These are phyloP conservation scores for Tinea trinotella DNA, from an alignment of 2,888 invertebrate species.

Conservation along the genomic window DNA sequence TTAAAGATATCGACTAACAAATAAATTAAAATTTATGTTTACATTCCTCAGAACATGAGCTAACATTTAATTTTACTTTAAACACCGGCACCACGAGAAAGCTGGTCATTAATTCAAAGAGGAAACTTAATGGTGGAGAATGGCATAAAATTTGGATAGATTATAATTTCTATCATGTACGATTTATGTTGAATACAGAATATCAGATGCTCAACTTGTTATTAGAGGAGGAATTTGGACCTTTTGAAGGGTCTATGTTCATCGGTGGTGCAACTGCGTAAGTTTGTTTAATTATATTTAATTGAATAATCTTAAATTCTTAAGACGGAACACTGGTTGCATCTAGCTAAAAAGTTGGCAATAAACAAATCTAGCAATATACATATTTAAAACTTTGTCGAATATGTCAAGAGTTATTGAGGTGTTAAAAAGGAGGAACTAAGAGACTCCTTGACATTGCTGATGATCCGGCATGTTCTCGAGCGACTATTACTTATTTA, in stretches of 20 bases:
- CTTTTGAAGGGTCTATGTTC: slow-evolving; percentile 94
- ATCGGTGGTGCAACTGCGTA: slow-evolving; percentile 94
- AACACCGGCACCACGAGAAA: slow-evolving; percentile 88
- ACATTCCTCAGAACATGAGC: slow-evolving; percentile 78
- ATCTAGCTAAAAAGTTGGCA: too few relatives aligned
- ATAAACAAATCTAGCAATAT: too few relatives aligned
- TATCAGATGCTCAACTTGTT: slow-evolving; percentile 89
- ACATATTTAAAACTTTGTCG: slow-evolving; percentile 3
- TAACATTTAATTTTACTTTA: slow-evolving; percentile 91
- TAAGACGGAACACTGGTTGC: too few relatives aligned
- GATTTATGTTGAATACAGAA: slow-evolving; percentile 93
- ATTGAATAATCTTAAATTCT: neutral
- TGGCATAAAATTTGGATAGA: slow-evolving; percentile 98
- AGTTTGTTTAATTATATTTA: slow-evolving; percentile 41
- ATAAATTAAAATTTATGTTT: slow-evolving; percentile 2
- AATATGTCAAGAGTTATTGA: too few relatives aligned
- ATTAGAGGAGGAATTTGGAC: slow-evolving; percentile 90
- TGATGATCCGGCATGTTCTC: too few relatives aligned
- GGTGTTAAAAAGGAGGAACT: too few relatives aligned
- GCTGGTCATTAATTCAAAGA: slow-evolving; percentile 85
- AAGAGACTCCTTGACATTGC: too few relatives aligned
- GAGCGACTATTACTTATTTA: too few relatives aligned
- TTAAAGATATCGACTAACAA: neutral
- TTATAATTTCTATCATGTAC: slow-evolving; percentile 92
- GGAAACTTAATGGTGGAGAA: slow-evolving; percentile 90